Base-by-base conservation (phyloP, 2,888 invertebrate species). In the Schrankia costaestrigalis region DNA sequence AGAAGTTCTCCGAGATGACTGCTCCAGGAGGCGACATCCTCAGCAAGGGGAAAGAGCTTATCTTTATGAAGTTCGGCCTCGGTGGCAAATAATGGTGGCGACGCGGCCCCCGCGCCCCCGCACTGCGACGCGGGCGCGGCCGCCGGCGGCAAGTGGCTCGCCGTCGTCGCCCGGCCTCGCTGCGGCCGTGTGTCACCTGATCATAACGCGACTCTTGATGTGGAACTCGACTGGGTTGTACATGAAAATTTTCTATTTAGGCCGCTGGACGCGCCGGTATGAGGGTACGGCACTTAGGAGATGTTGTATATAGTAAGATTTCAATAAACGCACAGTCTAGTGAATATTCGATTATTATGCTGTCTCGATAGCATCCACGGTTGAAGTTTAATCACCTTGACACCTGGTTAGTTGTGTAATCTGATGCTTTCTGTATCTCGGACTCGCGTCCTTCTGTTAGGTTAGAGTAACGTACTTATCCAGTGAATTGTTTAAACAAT, bases 11-110 rank as follows among this genome's bases (percentile, higher is more conserved):
- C 63, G 96, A 96, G 77, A 95, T 96, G 89, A 94, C 95, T 36
- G 94, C 94, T 44, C 95, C 95, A 58, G 96, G 96, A 48, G 95
- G 95, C 63, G 96, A 96, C 75, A 95, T 96, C 59, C 90, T 96
- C 63, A 95, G 96, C 71, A 96, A 96, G 84, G 96, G 96, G 69
- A 96, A 97, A 88, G 96, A 96, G 89, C 92, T 96, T 56, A 95
- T 96, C 78, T 96, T 97, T 85, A 96, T 96, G 93, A 95, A 95
- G 89, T 97, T 97, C 81, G 96, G 96, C 56, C 91, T 96, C 62
- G 94, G 95, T 69, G 93, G 93, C 71, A 91, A 91, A 91, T 91
- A 91, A 90, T 84, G 78, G 55, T 69, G 77, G 80, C 64, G 65
- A 49, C 41, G 53, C 63, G 80, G 83, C 76, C 71, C 61, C 50